Base-by-base conservation (phyloP, 2,797 vertebrate species). In the Holocentrus rufus region DNA sequence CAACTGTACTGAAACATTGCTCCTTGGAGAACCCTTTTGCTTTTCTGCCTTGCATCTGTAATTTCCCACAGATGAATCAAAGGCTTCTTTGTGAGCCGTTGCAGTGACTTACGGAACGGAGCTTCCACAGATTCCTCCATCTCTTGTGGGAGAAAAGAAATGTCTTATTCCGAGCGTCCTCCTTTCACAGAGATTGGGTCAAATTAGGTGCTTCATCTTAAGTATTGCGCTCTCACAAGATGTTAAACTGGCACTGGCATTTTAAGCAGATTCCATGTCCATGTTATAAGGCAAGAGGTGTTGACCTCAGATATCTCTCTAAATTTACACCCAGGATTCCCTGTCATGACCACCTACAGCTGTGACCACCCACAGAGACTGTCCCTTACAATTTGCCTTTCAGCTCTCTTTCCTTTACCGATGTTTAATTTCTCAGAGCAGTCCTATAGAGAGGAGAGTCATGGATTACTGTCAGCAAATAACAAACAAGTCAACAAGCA, bases 311-410 rank as follows among this genome's bases (percentile, higher is more conserved):
- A 74, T 78, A 63, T 86, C 25, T 69, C 20, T 83, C 83, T 87
- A 81, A 85, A 85, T 83, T 85, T 86, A 80, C 68, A 72, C 74
- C n/a, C 61, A 66, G 63, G 53, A 55, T 73, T 66, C 59, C 52
- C 31, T 2, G 56, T 62, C 18, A 52, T 69, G 79, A 74, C 85
- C 84, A 79, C 86, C 79, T 81, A 77, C 76, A 20, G 0, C 11
- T 63, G 11, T 0, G 82, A 57, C 89, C 89, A 91, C 87, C 88
- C 87, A 89, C 65, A 15, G 56, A 65, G 67, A 23, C 74, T 7
- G 39, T 69, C 77, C 49, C 77, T 44, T 56, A 67, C 57, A 27
- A 15, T 54, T 69, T 56, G 57, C 18, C 13, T 64, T 74, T 67
- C 65, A 18, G 10, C 25, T 47, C n/a, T 49, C 39, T 57, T n/a